Conservation (phyloP, 2,888 invertebrate genomes). For the Chloroclystis v-ata region DNA sequence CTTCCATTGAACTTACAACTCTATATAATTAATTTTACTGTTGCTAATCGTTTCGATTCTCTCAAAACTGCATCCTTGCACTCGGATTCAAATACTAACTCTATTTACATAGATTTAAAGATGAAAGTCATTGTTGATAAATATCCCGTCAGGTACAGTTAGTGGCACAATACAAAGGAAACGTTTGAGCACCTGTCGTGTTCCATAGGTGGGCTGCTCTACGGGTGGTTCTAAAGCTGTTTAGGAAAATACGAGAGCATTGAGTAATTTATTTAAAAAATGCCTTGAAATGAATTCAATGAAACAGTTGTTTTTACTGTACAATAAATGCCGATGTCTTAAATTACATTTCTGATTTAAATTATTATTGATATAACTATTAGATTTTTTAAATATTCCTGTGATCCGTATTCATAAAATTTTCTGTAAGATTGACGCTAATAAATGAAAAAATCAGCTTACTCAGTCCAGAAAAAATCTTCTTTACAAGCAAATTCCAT, state of each 20-base stretch:
- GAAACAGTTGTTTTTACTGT: too few relatives aligned
- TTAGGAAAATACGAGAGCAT: conserved; percentile 2
- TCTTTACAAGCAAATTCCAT: too few relatives aligned
- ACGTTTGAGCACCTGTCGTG: conserved; percentile 37
- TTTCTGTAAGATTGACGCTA: too few relatives aligned
- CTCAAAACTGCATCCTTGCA: background rate
- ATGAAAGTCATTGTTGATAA: background rate
- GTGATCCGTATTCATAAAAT: too few relatives aligned
- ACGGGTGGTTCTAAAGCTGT: conserved; percentile 26
- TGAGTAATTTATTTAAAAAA: background rate
- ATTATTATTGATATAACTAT: too few relatives aligned
- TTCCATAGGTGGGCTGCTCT: conserved; percentile 28
- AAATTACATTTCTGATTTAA: too few relatives aligned
- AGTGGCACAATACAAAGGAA: conserved; percentile 28
- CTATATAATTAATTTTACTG: background rate
- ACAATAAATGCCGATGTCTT: too few relatives aligned
- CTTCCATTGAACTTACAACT: background rate
- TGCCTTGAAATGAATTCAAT: too few relatives aligned
- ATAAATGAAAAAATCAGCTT: too few relatives aligned
- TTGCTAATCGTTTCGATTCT: background rate
- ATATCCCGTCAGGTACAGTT: conserved; percentile 3
- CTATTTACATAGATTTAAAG: background rate
- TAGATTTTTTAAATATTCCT: too few relatives aligned
- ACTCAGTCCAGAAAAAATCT: too few relatives aligned
- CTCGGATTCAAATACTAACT: background rate